These are phyloP conservation scores for Pangasianodon hypophthalmus DNA, from an alignment of 2,113 vertebrate species.

Conservation along the genomic window DNA sequence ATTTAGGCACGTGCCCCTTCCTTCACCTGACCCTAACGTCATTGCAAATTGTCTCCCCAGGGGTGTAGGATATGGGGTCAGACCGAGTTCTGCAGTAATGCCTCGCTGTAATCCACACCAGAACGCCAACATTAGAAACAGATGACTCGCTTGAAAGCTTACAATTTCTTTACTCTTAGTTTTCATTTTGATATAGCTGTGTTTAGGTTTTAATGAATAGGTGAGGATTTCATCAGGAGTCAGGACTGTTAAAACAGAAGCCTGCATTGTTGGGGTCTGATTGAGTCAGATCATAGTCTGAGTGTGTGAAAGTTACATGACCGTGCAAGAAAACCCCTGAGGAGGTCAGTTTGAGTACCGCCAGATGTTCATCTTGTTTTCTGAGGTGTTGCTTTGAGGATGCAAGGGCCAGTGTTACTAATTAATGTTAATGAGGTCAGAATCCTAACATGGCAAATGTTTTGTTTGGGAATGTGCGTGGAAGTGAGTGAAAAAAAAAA, in stretches of 20 bases:
- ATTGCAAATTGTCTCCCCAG: constrained; percentile 48
- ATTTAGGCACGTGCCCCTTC: constrained; percentile 45
- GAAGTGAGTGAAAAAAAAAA: constrained; percentile 1
- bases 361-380: constrained; percentile 45
- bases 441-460: constrained; percentile 24
- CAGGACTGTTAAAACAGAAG: constrained; percentile 43
- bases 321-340: constrained; percentile 27
- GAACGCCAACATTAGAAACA: constrained; percentile 74
- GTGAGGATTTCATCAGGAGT: constrained; percentile 21
- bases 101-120: constrained; percentile 77
- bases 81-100: constrained; percentile 74
- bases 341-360: constrained; percentile 38
- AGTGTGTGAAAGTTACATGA: constrained; percentile 26
- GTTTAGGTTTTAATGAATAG: constrained; percentile 62
- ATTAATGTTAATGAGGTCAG: constrained; percentile 34
- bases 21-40: constrained; percentile 54
- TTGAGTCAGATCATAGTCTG: background rate
- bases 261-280: constrained; percentile 22
- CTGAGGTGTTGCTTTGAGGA: constrained; percentile 16
- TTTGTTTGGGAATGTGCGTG: constrained; percentile 23
- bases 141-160: constrained; percentile 69
- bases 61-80: constrained; percentile 71
- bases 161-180: constrained; percentile 55
- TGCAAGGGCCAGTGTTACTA: constrained; percentile 9
- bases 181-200: constrained; percentile 51